These are phyloP conservation scores for Cantharis rustica DNA, from an alignment of 2,888 invertebrate species.

Conservation along the genomic window DNA sequence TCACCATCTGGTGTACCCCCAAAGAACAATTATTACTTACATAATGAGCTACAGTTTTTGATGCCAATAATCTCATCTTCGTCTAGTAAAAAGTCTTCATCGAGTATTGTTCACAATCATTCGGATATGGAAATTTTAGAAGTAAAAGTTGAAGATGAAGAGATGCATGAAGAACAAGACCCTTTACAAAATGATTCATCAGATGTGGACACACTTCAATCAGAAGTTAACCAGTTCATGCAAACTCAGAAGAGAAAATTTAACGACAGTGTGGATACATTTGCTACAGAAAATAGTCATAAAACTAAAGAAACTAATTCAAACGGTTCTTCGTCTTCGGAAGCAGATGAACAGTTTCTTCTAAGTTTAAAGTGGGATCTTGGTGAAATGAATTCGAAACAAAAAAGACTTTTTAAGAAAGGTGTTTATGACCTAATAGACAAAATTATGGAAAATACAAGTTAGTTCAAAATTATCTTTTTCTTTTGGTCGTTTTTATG, in stretches of 20 bases:
- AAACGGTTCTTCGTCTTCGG: background rate
- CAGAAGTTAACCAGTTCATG: background rate
- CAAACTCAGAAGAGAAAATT: background rate
- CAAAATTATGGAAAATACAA: background rate
- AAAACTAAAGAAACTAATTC: background rate
- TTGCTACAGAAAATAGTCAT: background rate
- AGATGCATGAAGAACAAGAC: background rate
- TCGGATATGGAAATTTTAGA: background rate
- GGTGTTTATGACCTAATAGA: background rate
- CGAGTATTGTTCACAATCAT: background rate
- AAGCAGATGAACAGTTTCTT: background rate
- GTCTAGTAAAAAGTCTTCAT: background rate
- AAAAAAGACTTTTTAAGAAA: background rate
- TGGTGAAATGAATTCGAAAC: background rate
- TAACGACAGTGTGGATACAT: background rate
- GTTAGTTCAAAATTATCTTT: background rate
- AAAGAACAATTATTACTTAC: background rate
- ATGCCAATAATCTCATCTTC: background rate
- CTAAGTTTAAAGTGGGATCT: background rate
- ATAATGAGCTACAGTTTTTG: background rate
- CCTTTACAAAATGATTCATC: background rate
- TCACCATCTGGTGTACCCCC: background rate
- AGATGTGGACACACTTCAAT: background rate
- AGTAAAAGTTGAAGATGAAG: background rate
- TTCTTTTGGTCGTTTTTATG: background rate